phyloP scores from a whole-genome alignment of 2,797 vertebrate species.

The Clarias pachynema region DNA sequence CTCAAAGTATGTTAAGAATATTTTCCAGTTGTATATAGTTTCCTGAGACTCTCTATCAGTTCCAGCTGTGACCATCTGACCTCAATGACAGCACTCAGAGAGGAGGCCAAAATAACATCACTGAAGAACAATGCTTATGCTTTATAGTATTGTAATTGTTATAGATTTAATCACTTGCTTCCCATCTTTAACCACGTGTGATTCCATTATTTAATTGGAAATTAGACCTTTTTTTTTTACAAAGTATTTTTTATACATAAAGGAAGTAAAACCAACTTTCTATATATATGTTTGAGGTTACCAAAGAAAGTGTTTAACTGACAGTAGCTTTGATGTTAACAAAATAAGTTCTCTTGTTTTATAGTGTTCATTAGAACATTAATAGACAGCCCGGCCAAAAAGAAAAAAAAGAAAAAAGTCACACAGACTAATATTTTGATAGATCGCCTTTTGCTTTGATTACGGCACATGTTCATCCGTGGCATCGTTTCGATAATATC shows the following conservation, averaged over 20 bases:
- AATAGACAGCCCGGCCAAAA: too few species aligned
- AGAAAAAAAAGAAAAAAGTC: too few species aligned
- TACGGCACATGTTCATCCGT: too few species aligned
- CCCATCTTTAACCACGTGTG: not conserved
- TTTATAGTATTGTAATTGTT: not conserved
- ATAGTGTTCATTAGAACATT: not conserved
- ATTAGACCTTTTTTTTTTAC: not conserved
- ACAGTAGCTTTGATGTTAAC: not conserved
- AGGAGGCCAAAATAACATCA: not conserved
- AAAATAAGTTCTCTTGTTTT: not conserved
- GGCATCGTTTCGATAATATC: too few species aligned
- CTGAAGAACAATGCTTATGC: not conserved
- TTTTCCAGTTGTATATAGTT: conserved; percentile 12
- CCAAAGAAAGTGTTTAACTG: not conserved
- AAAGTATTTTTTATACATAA: not conserved
- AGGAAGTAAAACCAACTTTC: not conserved
- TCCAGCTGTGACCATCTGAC: conserved; percentile 15
- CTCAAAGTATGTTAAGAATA: not conserved
- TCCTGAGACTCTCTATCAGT: not conserved
- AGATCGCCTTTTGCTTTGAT: too few species aligned
- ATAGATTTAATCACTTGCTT: too few species aligned
- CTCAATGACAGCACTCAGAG: not conserved
- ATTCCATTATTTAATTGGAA: not conserved
- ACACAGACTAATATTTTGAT: too few species aligned
- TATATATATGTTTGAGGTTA: not conserved